Evolutionary conservation across 2,888 invertebrate genomes (phyloP).

Genomic region (Cryptus viduatorius): DNA sequence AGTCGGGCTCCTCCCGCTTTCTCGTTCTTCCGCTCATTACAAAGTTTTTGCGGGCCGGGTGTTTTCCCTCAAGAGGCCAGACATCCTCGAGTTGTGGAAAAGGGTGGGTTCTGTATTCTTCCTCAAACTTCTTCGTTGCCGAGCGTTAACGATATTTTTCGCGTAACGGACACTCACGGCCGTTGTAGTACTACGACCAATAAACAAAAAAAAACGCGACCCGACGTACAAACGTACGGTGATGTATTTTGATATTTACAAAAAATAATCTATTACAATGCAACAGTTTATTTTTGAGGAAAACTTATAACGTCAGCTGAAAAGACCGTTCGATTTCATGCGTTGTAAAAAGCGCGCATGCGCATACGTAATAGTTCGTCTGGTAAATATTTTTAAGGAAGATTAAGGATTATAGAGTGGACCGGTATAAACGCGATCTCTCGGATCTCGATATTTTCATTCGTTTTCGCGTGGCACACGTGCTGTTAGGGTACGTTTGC

Average conservation of each 20-base stretch:
- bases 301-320: too few relatives aligned
- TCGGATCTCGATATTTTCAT: too few relatives aligned
- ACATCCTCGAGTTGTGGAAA: slow-evolving; percentile 73
- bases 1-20: neutral
- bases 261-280: neutral
- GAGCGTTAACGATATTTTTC: neutral
- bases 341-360: too few relatives aligned
- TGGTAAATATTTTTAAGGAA: too few relatives aligned
- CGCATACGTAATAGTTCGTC: too few relatives aligned
- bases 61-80: slow-evolving; percentile 76
- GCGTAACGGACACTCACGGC: neutral
- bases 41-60: slow-evolving; percentile 76
- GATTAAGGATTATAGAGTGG: too few relatives aligned
- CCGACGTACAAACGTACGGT: too few relatives aligned
- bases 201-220: too few relatives aligned
- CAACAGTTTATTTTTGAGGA: neutral
- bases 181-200: neutral
- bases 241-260: neutral
- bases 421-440: too few relatives aligned
- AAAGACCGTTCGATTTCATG: too few relatives aligned
- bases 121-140: slow-evolving; percentile 28
- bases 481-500: too few relatives aligned
- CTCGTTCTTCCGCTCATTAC: slow-evolving; percentile 77
- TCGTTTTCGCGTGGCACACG: too few relatives aligned
- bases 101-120: slow-evolving; percentile 30